Evolutionary conservation across 2,797 vertebrate species (phyloP).

Genomic region (Alcedo quadribrachys): DNA sequence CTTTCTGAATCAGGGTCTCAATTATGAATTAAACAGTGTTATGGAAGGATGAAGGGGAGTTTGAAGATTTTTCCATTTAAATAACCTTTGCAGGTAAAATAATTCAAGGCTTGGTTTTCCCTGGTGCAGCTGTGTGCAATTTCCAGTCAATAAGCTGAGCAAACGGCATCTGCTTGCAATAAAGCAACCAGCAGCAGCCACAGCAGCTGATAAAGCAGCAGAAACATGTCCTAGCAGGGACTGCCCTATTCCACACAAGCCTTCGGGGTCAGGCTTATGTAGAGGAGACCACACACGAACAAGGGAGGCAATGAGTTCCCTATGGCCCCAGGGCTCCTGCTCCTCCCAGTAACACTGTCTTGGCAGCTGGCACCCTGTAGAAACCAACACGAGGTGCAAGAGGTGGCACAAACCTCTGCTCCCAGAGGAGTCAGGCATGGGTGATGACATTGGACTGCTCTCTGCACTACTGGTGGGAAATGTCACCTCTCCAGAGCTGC

Average conservation of each 20-base stretch:
- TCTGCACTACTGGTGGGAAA: not conserved
- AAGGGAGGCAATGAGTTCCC: constrained; percentile 15
- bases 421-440: not conserved
- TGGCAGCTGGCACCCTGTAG: not conserved
- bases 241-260: constrained; percentile 18
- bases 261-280: not conserved
- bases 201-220: constrained; percentile 41
- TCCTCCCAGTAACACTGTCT: not conserved
- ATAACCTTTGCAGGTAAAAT: constrained; percentile 8
- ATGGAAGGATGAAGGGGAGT: not conserved
- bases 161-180: constrained; percentile 1
- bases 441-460: rapidly evolving
- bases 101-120: not conserved
- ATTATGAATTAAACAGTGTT: not conserved
- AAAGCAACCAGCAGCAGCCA: constrained; percentile 17
- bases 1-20: not conserved
- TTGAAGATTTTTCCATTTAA: constrained; percentile 38
- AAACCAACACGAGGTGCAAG: not conserved
- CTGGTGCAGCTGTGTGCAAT: constrained; percentile 17
- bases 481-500: not conserved
- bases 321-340: constrained; percentile 3
- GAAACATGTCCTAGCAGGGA: constrained; percentile 38
- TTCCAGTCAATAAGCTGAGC: constrained; percentile 51
- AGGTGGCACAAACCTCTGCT: not conserved
- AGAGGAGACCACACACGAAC: constrained; percentile 48